These are phyloP conservation scores for Peromyscus nudipes DNA, from an alignment of 2,797 vertebrate species.

Conservation along the genomic window DNA sequence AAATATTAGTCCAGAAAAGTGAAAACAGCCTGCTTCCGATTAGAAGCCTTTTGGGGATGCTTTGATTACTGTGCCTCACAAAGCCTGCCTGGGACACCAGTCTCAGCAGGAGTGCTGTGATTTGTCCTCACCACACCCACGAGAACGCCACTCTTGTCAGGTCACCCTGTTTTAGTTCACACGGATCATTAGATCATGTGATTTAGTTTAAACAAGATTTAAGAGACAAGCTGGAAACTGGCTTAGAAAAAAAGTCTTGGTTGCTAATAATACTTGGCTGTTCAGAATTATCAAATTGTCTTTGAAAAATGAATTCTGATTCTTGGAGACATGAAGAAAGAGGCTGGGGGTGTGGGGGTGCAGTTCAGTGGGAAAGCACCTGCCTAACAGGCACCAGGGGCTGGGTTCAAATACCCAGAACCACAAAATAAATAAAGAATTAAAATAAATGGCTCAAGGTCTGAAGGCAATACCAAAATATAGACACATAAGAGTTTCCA, in stretches of 20 bases:
- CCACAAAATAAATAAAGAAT: too few species aligned
- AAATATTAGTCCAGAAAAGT: conserved; percentile 46
- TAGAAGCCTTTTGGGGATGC: conserved; percentile 27
- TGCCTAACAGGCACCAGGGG: neutral
- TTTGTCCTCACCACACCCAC: neutral
- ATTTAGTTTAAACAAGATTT: conserved; percentile 23
- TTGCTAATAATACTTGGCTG: neutral
- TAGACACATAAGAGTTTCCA: neutral
- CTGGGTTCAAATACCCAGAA: neutral
- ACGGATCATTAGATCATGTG: neutral
- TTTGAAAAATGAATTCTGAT: neutral
- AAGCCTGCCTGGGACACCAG: neutral
- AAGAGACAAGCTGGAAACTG: neutral
- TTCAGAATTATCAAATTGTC: neutral
- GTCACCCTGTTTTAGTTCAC: neutral
- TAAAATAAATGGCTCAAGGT: neutral
- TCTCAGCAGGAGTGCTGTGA: neutral
- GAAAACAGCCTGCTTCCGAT: neutral
- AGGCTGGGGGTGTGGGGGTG: neutral
- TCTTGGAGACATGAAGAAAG: neutral
- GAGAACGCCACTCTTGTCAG: neutral
- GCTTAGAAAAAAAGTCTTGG: neutral
- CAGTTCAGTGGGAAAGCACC: neutral
- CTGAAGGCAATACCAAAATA: neutral
- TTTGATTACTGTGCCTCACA: conserved; percentile 63